These are phyloP conservation scores for Palythoa caribaeorum DNA, from an alignment of 92 coral and sea anemone species.

Conservation along the genomic window DNA sequence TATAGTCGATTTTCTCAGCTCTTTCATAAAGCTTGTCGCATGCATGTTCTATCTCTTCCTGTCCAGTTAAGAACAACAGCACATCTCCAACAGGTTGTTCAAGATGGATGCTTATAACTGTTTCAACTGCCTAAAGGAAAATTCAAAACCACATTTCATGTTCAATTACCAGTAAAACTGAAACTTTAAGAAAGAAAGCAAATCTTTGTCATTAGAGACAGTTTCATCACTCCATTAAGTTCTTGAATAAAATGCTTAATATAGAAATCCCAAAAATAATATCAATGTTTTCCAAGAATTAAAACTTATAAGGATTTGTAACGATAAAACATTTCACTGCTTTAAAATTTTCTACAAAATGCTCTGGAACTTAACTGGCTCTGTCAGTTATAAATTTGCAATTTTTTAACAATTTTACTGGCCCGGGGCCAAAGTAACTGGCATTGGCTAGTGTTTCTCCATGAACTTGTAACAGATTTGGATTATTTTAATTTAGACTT, in stretches of 20 bases:
- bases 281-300: no score
- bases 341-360: not conserved
- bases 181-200: not conserved
- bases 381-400: not conserved
- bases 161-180: no score
- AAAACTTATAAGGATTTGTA: no score
- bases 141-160: not conserved
- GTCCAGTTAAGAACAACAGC: conserved; percentile 89
- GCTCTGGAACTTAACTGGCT: not conserved
- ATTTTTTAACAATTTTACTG: no score
- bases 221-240: not conserved
- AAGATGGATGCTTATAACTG: conserved; percentile 85
- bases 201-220: not conserved
- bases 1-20: conserved; percentile 90
- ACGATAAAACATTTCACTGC: not conserved
- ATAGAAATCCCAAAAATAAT: no score
- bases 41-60: conserved; percentile 91
- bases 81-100: conserved; percentile 87
- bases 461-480: not conserved
- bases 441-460: no score
- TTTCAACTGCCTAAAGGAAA: conserved; percentile 74
- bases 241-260: not conserved
- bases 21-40: conserved; percentile 89
- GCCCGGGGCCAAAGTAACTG: no score
- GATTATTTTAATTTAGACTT: conserved; percentile 10